Percentiles rank a stretch among this genome's conserved stretches.
Evolutionary conservation across 2,797 vertebrate genomes (phyloP).

Genomic region (Dromococcyx pavoninus): DNA sequence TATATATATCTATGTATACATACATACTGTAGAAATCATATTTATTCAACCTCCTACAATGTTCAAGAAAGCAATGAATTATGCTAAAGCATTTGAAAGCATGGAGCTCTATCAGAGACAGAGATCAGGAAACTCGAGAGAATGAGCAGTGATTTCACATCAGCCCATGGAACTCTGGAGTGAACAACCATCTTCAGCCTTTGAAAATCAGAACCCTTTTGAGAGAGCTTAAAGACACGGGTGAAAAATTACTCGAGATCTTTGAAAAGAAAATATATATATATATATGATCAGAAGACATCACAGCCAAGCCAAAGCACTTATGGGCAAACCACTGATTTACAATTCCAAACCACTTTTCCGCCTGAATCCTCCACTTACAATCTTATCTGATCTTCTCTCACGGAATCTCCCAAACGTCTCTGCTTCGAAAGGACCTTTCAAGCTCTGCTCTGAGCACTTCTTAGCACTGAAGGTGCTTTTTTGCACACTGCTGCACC

Average conservation of each 20-base stretch:
- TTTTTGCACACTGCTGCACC: background rate
- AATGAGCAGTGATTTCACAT: background rate
- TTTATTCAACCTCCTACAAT: constrained; percentile 66
- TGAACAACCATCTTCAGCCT: background rate
- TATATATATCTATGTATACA: constrained; percentile 48
- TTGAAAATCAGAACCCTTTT: constrained; percentile 2
- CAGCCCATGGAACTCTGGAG: background rate
- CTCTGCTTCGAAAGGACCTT: background rate
- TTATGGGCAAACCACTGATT: constrained; percentile 63
- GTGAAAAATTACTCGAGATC: background rate
- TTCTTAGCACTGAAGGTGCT: background rate
- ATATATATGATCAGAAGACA: constrained; percentile 28
- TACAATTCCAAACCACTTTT: constrained; percentile 68
- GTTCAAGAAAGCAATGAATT: constrained; percentile 49
- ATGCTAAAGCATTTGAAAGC: constrained; percentile 32
- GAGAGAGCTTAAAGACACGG: background rate
- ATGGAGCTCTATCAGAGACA: constrained; percentile 21
- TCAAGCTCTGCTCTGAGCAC: background rate
- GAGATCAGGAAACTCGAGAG: constrained; percentile 10
- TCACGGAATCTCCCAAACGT: constrained; percentile 44
- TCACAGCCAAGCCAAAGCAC: constrained; percentile 44
- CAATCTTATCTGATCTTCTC: constrained; percentile 69
- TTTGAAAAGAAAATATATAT: background rate
- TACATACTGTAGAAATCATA: constrained; percentile 49
- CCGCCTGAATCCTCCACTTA: constrained; percentile 33